phyloP scores from a whole-genome alignment of 2,797 vertebrate species.

The Chelon labrosus region DNA sequence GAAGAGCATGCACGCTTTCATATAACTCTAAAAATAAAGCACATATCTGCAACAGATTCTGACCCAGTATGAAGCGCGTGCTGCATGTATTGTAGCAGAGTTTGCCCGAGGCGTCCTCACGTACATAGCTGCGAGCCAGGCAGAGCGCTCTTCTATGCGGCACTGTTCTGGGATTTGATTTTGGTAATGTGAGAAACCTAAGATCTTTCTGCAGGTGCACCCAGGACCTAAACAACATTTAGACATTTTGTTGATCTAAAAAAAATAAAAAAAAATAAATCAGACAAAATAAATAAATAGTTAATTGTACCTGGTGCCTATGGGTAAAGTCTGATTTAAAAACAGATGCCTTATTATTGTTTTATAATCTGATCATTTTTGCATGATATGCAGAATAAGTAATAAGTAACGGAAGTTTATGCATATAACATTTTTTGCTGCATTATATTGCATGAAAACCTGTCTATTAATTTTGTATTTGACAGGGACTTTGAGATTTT shows the following conservation, averaged over 20 bases:
- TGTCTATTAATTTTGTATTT: slow-evolving; percentile 20
- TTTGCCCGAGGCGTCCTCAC: slow-evolving; percentile 49
- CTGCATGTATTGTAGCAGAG: slow-evolving; percentile 27
- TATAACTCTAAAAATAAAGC: slow-evolving; percentile 5
- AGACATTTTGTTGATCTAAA: slow-evolving; percentile 24
- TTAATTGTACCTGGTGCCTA: background rate
- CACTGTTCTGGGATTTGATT: slow-evolving; percentile 52
- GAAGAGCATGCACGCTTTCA: slow-evolving; percentile 16
- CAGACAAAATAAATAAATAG: background rate
- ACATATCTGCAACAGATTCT: slow-evolving; percentile 27
- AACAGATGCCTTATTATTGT: background rate
- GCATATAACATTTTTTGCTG: background rate
- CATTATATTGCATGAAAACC: background rate
- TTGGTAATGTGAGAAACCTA: slow-evolving; percentile 35
- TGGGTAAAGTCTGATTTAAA: background rate
- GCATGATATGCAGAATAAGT: background rate
- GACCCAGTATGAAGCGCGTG: slow-evolving; percentile 22
- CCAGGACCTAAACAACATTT: slow-evolving; percentile 12
- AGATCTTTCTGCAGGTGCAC: slow-evolving; percentile 25
- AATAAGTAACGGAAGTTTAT: background rate
- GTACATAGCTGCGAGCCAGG: slow-evolving; percentile 46
- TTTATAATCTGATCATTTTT: background rate
- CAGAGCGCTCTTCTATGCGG: slow-evolving; percentile 42
- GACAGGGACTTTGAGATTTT: slow-evolving; percentile 26
- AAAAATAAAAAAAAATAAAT: too few relatives aligned